Evolutionary conservation across 2,888 invertebrate species (phyloP).

Genomic region (Physocephala rufipes): DNA sequence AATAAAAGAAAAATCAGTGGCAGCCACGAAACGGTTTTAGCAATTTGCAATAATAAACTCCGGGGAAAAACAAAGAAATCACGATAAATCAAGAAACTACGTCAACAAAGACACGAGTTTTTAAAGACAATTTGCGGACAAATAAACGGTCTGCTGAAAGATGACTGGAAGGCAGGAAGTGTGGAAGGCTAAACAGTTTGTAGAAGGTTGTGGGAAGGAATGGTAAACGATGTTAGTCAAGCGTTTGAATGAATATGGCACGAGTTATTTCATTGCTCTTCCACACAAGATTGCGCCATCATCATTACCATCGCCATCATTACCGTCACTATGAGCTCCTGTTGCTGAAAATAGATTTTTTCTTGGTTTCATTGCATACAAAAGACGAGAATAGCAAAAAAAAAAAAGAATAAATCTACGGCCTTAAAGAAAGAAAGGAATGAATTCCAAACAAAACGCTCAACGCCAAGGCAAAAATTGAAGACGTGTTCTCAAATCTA

Average conservation of each 20-base stretch:
- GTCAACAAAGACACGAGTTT: slow-evolving; percentile 44
- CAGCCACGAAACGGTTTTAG: background rate
- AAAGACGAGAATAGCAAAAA: background rate
- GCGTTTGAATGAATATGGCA: slow-evolving; percentile 23
- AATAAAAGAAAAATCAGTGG: slow-evolving; percentile 8
- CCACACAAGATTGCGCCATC: slow-evolving; percentile 31
- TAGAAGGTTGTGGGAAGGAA: too few relatives aligned
- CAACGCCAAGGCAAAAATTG: slow-evolving; percentile 4
- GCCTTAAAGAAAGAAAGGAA: slow-evolving; percentile 21
- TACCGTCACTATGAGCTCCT: background rate
- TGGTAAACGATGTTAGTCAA: background rate
- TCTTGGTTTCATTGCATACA: background rate
- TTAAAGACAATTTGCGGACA: too few relatives aligned
- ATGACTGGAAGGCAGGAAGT: slow-evolving; percentile 11
- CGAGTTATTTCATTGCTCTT: slow-evolving; percentile 32
- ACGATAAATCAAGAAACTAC: slow-evolving; percentile 56
- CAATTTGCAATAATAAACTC: slow-evolving; percentile 36
- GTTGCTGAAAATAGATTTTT: background rate
- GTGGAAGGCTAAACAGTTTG: background rate
- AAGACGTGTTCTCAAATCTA: slow-evolving; percentile 19
- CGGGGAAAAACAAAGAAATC: slow-evolving; percentile 45
- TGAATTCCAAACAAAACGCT: slow-evolving; percentile 11
- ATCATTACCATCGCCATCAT: background rate
- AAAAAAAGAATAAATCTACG: slow-evolving; percentile 6
- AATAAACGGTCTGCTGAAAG: too few relatives aligned